Percentiles rank a stretch among this genome's conserved stretches.
Conservation (phyloP, 2,797 vertebrate genomes). For the Lithobates sylvaticus region DNA sequence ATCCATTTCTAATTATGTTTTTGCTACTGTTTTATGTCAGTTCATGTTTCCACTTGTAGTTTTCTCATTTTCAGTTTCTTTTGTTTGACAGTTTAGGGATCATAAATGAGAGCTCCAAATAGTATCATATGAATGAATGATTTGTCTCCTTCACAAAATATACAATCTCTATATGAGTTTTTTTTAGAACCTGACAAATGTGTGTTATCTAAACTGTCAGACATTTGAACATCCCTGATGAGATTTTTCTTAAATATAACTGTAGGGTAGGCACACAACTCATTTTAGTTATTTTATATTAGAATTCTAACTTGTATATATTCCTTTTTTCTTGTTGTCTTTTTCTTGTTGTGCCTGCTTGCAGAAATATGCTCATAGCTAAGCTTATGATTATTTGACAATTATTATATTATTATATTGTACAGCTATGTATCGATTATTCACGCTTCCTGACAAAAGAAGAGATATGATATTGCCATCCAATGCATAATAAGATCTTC, state of each 20-base stretch:
- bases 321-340: too few species aligned
- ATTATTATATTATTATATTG: too few species aligned
- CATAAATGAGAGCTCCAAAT: background rate
- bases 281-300: background rate
- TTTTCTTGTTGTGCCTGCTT: background rate
- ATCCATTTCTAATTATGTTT: background rate
- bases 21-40: background rate
- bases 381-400: too few species aligned
- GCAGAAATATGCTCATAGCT: too few species aligned
- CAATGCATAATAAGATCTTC: too few species aligned
- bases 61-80: background rate
- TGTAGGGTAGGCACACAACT: background rate
- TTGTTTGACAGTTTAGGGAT: background rate
- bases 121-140: background rate
- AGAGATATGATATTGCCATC: too few species aligned
- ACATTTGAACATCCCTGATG: background rate
- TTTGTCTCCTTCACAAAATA: slow-evolving; percentile 1
- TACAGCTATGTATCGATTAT: too few species aligned
- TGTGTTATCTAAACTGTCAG: background rate
- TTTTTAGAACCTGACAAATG: background rate
- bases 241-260: slow-evolving; percentile 8
- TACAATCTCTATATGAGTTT: background rate
- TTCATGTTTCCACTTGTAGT: background rate
- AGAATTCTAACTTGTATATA: background rate
- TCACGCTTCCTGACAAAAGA: too few species aligned